Base-by-base conservation (phyloP, 2,113 vertebrate genomes). In the Centropus unirufus region DNA sequence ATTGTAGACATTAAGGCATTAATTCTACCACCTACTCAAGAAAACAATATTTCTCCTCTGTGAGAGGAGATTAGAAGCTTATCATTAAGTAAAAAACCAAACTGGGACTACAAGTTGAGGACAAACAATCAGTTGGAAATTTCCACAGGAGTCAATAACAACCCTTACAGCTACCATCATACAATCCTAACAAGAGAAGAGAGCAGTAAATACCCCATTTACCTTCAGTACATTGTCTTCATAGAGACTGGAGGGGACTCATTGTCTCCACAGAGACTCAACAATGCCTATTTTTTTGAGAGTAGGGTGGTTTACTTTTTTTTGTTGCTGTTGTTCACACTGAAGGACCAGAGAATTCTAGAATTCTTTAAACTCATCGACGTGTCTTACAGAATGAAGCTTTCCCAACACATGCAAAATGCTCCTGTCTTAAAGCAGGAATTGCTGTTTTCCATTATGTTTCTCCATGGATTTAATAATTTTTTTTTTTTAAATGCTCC, bases 1-100 rank as follows among this genome's bases (percentile, higher is more conserved):
- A 93, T 89, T 2, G 18, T 75, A 34, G 77, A 92, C 81, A 73
- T 61, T 54, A 87, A 87, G 63, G 27, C 74, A 92, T 76, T 97
- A 87, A 85, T 79, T 92, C 73, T 32, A 40, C 34, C 66, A 75
- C 69, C 64, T 72, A 72, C 66, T 72, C 49, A 22, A 75, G 89
- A 87, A 58, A 46, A 36, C 34, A n/a, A 19, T 91, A 88, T 69
- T 87, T 89, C 62, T 90, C 44, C 24, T 79, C 44, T 72, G 26
- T 61, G 39, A 44, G 89, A 93, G 49, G 70, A 82, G 47, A 82
- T 19, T 15, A 39, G 78, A 92, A 63, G 57, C 12, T 91, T 76
- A 85, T 79, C 78, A 89, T 52, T 36, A 66, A 82, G 49, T 69
- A 40, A 49, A 64, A 89, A 92, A n/a, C 0, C 6, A 70, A 75